Conservation (phyloP, 92 coral and sea anemone genomes). For the Muricea muricata region DNA sequence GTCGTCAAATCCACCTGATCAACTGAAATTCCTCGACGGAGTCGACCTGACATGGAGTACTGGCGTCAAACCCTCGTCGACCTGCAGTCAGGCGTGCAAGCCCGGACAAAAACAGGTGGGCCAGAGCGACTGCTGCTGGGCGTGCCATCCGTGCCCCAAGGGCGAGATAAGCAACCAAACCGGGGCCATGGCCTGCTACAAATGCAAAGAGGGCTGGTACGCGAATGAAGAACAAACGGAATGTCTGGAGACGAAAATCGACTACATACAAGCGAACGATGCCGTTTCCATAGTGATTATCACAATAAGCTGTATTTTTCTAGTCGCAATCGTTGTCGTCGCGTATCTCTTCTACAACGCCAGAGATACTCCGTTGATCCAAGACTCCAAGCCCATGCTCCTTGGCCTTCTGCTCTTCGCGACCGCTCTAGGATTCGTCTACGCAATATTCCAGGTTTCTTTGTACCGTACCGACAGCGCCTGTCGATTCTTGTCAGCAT, state of each 20-base stretch:
- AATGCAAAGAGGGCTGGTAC: conserved; percentile 77
- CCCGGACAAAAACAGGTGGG: conserved; percentile 91
- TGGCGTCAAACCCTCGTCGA: conserved; percentile 73
- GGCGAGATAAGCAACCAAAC: conserved; percentile 75
- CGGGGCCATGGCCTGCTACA: conserved; percentile 68
- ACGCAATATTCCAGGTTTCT: conserved; percentile 60
- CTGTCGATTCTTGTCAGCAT: conserved; percentile 61
- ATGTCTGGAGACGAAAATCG: conserved; percentile 67
- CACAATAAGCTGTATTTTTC: conserved; percentile 66
- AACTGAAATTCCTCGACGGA: background rate
- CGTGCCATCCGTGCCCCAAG: conserved; percentile 90
- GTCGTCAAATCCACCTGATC: background rate
- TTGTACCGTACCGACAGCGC: conserved; percentile 66
- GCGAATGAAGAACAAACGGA: conserved; percentile 71
- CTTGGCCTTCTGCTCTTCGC: conserved; percentile 62
- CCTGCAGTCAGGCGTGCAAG: conserved; percentile 82
- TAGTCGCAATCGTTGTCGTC: conserved; percentile 59
- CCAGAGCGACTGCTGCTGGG: conserved; percentile 95
- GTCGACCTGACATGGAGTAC: conserved; percentile 73
- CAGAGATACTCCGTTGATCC: conserved; percentile 74
- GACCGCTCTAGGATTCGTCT: conserved; percentile 61
- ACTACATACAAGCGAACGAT: conserved; percentile 64
- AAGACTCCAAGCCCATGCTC: conserved; percentile 67
- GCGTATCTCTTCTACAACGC: conserved; percentile 55
- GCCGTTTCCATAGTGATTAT: conserved; percentile 75